Conservation (phyloP, 2,797 vertebrate species). For the Malacoctenus gilli region DNA sequence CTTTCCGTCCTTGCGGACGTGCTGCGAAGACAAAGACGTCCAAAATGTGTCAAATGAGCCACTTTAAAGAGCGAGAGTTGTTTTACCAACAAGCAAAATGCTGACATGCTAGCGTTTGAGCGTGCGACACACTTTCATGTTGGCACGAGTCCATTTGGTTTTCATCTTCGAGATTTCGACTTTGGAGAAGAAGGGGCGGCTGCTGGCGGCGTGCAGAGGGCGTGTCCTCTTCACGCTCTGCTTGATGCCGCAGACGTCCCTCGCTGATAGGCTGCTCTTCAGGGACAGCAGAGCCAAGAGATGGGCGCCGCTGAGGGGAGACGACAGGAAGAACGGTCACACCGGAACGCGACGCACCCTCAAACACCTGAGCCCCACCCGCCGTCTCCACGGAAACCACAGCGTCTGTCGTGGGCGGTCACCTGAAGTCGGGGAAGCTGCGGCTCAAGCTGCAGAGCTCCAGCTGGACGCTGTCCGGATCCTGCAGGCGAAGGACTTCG, state of each 20-base stretch:
- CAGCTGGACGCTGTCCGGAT: slow-evolving; percentile 82
- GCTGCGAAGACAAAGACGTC: too few species aligned
- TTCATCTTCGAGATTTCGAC: slow-evolving; percentile 55
- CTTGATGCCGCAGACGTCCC: slow-evolving; percentile 78
- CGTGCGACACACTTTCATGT: slow-evolving; percentile 1
- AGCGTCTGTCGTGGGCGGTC: too few species aligned
- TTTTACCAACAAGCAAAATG: too few species aligned
- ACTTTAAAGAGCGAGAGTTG: too few species aligned
- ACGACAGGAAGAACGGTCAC: neutral
- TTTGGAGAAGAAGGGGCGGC: slow-evolving; percentile 74
- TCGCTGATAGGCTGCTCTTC: slow-evolving; percentile 80
- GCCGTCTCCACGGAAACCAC: too few species aligned
- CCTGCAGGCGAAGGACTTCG: slow-evolving; percentile 59
- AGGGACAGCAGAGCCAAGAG: slow-evolving; percentile 84
- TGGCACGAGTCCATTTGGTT: slow-evolving; percentile 41
- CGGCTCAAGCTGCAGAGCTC: slow-evolving; percentile 82
- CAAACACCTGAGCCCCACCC: too few species aligned
- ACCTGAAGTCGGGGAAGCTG: slow-evolving; percentile 86
- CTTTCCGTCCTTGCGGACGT: too few species aligned
- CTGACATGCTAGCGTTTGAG: neutral
- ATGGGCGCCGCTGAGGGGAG: slow-evolving; percentile 81
- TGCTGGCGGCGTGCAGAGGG: fast-evolving
- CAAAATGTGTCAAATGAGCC: too few species aligned
- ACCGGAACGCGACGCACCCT: neutral
- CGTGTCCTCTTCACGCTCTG: slow-evolving; percentile 74